Conservation (phyloP, 2,888 invertebrate genomes). For the Nomada flava region DNA sequence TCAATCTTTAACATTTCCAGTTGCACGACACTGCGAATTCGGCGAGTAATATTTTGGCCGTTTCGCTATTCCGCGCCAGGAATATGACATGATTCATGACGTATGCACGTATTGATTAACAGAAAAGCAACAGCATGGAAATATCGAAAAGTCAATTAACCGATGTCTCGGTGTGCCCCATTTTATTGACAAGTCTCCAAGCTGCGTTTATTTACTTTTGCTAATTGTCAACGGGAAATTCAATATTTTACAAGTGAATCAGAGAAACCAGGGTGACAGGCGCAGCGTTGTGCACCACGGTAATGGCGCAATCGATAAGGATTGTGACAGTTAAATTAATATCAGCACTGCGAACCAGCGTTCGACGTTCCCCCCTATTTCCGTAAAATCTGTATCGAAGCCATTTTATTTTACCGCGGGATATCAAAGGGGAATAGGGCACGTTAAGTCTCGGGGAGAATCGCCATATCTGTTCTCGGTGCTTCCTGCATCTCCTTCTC, state of each 20-base stretch:
- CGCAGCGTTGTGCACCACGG: neutral
- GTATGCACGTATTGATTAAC: too few species aligned
- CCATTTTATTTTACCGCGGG: neutral
- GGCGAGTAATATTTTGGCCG: too few species aligned
- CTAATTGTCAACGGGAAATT: neutral
- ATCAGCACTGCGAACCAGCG: neutral
- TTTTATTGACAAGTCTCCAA: neutral
- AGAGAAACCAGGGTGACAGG: neutral
- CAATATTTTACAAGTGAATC: neutral
- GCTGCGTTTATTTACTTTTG: neutral
- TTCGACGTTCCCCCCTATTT: neutral
- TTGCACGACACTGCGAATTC: too few species aligned
- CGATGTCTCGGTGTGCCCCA: neutral
- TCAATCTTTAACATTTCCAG: too few species aligned
- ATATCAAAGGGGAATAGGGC: neutral
- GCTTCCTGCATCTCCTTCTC: neutral
- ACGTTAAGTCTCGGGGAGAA: neutral
- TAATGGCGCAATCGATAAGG: neutral
- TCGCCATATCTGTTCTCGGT: neutral
- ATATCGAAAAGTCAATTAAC: neutral
- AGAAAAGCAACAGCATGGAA: too few species aligned
- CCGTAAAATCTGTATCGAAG: neutral
- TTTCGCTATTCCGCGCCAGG: too few species aligned
- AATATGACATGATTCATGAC: too few species aligned
- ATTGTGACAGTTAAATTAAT: slow-evolving; percentile 17